phyloP scores from a whole-genome alignment of 2,113 vertebrate species.

The Lates calcarifer region DNA sequence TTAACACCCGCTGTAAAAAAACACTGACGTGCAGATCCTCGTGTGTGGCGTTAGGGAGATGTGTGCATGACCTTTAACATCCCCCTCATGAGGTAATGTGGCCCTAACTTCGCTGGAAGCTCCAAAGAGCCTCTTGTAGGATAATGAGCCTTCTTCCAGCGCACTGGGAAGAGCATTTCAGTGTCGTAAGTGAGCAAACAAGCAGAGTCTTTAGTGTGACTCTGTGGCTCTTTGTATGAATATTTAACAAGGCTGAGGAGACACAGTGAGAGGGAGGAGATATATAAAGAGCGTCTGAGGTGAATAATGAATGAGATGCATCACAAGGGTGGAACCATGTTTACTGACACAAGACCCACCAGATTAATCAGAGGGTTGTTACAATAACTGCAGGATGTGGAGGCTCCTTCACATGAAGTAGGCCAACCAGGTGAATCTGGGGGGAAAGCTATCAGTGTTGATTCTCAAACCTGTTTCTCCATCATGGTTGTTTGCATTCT shows the following conservation, averaged over 20 bases:
- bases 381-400: slow-evolving; percentile 19
- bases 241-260: slow-evolving; percentile 63
- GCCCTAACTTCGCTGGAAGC: slow-evolving; percentile 5
- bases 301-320: slow-evolving; percentile 75
- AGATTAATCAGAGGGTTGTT: slow-evolving; percentile 38
- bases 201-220: slow-evolving; percentile 47
- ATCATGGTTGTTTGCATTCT: neutral
- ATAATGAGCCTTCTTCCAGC: slow-evolving; percentile 3
- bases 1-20: neutral
- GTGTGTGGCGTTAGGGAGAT: neutral
- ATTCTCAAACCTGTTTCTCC: too few relatives aligned
- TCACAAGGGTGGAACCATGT: slow-evolving; percentile 33
- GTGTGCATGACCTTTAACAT: slow-evolving; percentile 7
- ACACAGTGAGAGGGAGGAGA: slow-evolving; percentile 56
- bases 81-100: neutral
- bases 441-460: slow-evolving; percentile 20
- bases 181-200: slow-evolving; percentile 16
- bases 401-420: neutral
- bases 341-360: slow-evolving; percentile 32
- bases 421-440: slow-evolving; percentile 11
- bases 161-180: neutral
- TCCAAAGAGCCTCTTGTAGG: neutral
- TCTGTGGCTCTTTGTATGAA: slow-evolving; percentile 66
- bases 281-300: slow-evolving; percentile 65
- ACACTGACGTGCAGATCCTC: neutral